Base-by-base conservation (phyloP, 1,140 invertebrate genomes). In the Hycleus phaleratus region DNA sequence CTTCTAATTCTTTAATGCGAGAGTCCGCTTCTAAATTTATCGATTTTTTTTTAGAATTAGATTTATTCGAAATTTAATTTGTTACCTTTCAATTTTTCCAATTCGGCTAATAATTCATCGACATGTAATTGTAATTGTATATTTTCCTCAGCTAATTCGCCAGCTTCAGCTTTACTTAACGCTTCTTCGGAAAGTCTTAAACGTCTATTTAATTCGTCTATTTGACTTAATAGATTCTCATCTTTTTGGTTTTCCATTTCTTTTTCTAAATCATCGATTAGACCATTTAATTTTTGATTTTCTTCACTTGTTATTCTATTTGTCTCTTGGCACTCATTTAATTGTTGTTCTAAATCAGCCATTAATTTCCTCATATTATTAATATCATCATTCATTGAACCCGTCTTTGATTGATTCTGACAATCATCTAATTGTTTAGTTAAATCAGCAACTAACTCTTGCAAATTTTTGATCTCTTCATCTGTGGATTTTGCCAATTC, bases 291-390 rank as follows among this genome's bases (percentile, higher is more conserved):
- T 38, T 60, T 54, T 39, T 63, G 51, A n/a, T 58, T 58, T 24
- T 55, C 55, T 59, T 61, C 59, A 38, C 52, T 38, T 38, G 38
- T 12, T 8, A 55, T 0, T 44, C 58, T 58, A 46, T 59, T 49
- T n/a, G 46, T 32, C 9, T 57, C 38, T 45, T 58, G 26, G 40
- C 38, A 48, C 6, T 61, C 46, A 32, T 40, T 46, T 38, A 51
- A 46, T 12, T 53, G 54, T 43, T 53, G 51, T 24, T 56, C 58
- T 1, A 49, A 6, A 40, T 56, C 54, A 24, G 11, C 12, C 46
- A 59, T 18, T n/a, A 61, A 43, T 58, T 63, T 65, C 26, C 58
- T 59, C 9, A 63, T 6, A 48, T 61, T 58, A 3, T 50, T 46
- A 5, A 32, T 32, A 5, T 32, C 32, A 32, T 32, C 4, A 18